Base-by-base conservation (phyloP, 2,113 vertebrate species). In the Platysternon megacephalum region DNA sequence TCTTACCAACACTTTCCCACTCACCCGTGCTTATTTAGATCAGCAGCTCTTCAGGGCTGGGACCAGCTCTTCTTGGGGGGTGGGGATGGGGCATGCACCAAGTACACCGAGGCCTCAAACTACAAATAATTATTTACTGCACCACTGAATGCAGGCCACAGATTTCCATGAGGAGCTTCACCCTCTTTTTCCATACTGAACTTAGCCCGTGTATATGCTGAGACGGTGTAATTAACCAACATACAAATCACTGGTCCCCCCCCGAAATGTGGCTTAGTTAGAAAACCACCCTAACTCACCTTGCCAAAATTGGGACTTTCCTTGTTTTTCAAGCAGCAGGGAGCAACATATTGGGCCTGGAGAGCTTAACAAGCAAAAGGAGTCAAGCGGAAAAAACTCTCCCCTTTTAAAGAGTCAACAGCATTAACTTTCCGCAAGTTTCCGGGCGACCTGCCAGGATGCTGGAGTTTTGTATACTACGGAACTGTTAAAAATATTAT, bases 401-500 rank as follows among this genome's bases (percentile, higher is more conserved):
- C 96, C 96, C 91, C 96, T 96, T 98, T 97, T 96, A 96, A 98
- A 97, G 93, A 94, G 94, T 35, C 97, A 97, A 97, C 93, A 94
- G 93, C 96, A 96, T 94, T 96, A 96, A 97, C 96, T 98, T 98
- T 94, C 96, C 93, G 93, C 93, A 96, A 97, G 91, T 98, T 98
- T 98, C 97, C 96, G 91, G 97, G 97, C 97, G 87, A 93, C 53
- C 95, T 97, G 98, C 97, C 97, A 98, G 93, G 80, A 94, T 32
- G 1, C 95, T 95, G 85, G 61, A 97, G 96, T 85, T 97, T 84
- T 96, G 97, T 96, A 94, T 96, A 98, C 96, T 97, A 96, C 94
- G 61, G 97, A 97, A 95, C 96, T 96, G 97, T 91, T 97, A 97
- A 97, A 97, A 97, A 97, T 97, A 98, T 97, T 97, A 97, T 97